Evolutionary conservation across 2,888 invertebrate genomes (phyloP).

Genomic region (Iphiclides podalirius): DNA sequence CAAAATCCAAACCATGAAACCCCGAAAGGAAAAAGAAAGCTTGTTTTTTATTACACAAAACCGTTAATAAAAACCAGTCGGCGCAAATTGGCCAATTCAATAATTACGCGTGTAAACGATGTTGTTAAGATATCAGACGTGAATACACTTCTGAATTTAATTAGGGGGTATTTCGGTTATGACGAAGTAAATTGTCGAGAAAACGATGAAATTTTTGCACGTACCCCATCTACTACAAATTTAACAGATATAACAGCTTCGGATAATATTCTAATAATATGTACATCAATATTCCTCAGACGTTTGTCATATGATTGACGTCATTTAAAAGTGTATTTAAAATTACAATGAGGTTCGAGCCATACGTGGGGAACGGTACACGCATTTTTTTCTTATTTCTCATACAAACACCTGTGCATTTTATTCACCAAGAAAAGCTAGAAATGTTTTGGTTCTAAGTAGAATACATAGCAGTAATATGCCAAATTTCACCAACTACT

Average conservation of each 20-base stretch:
- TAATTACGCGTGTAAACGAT: conserved; percentile 30
- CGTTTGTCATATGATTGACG: conserved; percentile 1
- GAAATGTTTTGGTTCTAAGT: too few relatives aligned
- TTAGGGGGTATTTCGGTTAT: too few relatives aligned
- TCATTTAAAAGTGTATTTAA: background rate
- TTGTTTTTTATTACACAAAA: too few relatives aligned
- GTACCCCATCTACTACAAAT: too few relatives aligned
- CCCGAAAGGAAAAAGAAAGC: too few relatives aligned
- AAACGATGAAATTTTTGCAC: too few relatives aligned
- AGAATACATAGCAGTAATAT: too few relatives aligned
- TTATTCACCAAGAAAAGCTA: too few relatives aligned
- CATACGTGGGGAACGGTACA: conserved; percentile 14
- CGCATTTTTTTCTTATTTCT: conserved; percentile 31
- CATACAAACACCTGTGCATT: conserved; percentile 42
- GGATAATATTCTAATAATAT: background rate
- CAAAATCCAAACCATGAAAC: too few relatives aligned
- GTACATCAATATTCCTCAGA: background rate
- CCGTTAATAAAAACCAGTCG: conserved; percentile 36
- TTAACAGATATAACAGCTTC: background rate
- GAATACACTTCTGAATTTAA: background rate
- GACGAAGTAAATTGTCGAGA: too few relatives aligned
- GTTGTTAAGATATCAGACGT: conserved; percentile 2
- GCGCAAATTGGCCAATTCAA: conserved; percentile 29
- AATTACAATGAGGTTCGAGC: conserved; percentile 10
- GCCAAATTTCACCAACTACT: too few relatives aligned